Evolutionary conservation across 2,888 invertebrate genomes (phyloP).

Genomic region (Odiellus spinosus): DNA sequence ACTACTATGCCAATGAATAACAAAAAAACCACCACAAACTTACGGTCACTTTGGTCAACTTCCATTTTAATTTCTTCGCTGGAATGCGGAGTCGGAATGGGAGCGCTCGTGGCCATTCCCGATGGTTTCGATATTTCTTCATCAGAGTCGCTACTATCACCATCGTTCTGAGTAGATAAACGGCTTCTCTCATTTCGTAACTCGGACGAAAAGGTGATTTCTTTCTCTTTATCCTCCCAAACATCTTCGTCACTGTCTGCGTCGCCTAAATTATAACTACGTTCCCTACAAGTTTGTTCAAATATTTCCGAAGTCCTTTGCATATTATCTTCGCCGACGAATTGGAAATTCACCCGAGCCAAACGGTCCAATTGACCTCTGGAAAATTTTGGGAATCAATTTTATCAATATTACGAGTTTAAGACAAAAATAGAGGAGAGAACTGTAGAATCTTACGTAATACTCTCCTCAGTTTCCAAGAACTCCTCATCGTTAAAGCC

Average conservation of each 20-base stretch:
- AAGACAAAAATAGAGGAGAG: too few relatives aligned
- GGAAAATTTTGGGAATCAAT: slow-evolving; percentile 15
- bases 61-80: slow-evolving; percentile 29
- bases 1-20: neutral
- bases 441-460: slow-evolving; percentile 26
- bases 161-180: slow-evolving; percentile 9
- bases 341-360: slow-evolving; percentile 11
- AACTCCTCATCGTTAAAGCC: slow-evolving; percentile 47
- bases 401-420: neutral
- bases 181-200: neutral
- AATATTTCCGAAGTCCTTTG: slow-evolving; percentile 38
- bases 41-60: slow-evolving; percentile 35
- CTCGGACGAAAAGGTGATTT: slow-evolving; percentile 23
- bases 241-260: slow-evolving; percentile 32
- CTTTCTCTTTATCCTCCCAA: slow-evolving; percentile 29
- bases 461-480: slow-evolving; percentile 39
- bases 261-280: slow-evolving; percentile 30
- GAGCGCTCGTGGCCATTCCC: slow-evolving; percentile 4
- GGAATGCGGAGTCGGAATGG: slow-evolving; percentile 1
- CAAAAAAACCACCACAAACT: too few relatives aligned
- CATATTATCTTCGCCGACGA: slow-evolving; percentile 15
- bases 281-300: slow-evolving; percentile 40
- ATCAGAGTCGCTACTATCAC: slow-evolving; percentile 28
- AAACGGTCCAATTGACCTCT: slow-evolving; percentile 23
- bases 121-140: slow-evolving; percentile 29